Evolutionary conservation across 2,888 invertebrate genomes (phyloP).

Genomic region (Julus scanicus): DNA sequence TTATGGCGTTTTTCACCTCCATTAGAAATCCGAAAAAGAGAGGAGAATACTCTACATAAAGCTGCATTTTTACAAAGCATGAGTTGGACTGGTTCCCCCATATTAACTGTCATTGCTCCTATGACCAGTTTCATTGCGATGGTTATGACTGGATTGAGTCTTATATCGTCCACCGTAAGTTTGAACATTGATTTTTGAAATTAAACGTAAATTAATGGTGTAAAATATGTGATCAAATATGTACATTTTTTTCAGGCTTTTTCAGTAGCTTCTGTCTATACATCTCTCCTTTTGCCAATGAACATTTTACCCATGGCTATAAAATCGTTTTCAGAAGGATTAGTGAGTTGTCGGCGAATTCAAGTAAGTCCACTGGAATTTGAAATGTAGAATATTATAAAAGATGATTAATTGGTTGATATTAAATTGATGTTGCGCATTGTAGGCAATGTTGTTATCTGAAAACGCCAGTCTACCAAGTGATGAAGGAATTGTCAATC

Average conservation of each 20-base stretch:
- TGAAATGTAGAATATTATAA: neutral
- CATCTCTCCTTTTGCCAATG: slow-evolving; percentile 54
- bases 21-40: slow-evolving; percentile 70
- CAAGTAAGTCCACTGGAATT: slow-evolving; percentile 4
- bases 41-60: slow-evolving; percentile 70
- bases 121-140: slow-evolving; percentile 73
- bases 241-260: slow-evolving; percentile 54
- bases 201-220: neutral
- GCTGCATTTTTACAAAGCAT: slow-evolving; percentile 72
- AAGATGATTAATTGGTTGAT: neutral
- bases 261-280: slow-evolving; percentile 51
- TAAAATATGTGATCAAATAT: neutral
- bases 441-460: slow-evolving; percentile 50
- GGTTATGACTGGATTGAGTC: slow-evolving; percentile 70
- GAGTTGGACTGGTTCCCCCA: slow-evolving; percentile 71
- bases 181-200: neutral
- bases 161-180: slow-evolving; percentile 61
- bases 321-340: slow-evolving; percentile 56
- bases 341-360: slow-evolving; percentile 57
- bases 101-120: slow-evolving; percentile 72
- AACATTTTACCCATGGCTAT: slow-evolving; percentile 55
- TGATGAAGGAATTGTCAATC: slow-evolving; percentile 51
- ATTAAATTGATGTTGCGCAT: neutral
- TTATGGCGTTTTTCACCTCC: neutral
- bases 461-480: slow-evolving; percentile 51